phyloP scores from a whole-genome alignment of 2,888 invertebrate species.

The Gryllus longicercus region DNA sequence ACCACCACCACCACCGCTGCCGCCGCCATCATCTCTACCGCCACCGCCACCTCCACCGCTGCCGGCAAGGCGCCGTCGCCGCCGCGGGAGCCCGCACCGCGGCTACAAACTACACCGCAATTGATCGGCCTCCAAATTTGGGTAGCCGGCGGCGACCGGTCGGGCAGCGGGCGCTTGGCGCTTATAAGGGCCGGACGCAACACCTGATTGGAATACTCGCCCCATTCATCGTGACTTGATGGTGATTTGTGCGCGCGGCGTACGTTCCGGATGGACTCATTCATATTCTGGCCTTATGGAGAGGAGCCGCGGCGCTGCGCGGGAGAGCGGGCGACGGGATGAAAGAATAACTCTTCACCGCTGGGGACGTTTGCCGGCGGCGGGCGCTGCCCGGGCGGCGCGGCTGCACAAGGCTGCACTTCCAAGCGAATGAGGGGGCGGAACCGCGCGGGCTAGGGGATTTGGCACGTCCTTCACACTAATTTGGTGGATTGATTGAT shows the following conservation, averaged over 20 bases:
- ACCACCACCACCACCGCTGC: too few relatives aligned
- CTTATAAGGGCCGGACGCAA: background rate
- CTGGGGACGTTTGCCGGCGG: background rate
- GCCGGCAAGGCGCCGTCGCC: too few relatives aligned
- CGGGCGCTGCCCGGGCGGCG: background rate
- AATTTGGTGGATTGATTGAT: too few relatives aligned
- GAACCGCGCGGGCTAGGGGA: too few relatives aligned
- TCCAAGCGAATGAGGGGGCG: too few relatives aligned
- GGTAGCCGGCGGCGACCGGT: background rate
- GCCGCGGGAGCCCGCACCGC: background rate
- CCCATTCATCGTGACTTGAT: conserved; percentile 17
- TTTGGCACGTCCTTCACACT: too few relatives aligned
- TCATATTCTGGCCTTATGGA: background rate
- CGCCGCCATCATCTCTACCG: too few relatives aligned
- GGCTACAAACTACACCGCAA: background rate
- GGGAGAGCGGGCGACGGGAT: background rate
- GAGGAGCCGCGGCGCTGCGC: background rate
- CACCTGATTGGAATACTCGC: conserved; percentile 17
- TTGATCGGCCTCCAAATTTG: conserved; percentile 1
- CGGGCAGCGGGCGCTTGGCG: background rate
- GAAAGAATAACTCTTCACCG: background rate
- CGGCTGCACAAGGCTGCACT: too few relatives aligned
- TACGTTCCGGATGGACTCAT: conserved; percentile 6
- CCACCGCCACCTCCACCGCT: too few relatives aligned
- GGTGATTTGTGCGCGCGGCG: background rate